Evolutionary conservation across 2,113 vertebrate species (phyloP).

Genomic region (Orthochromis malagaraziensis): DNA sequence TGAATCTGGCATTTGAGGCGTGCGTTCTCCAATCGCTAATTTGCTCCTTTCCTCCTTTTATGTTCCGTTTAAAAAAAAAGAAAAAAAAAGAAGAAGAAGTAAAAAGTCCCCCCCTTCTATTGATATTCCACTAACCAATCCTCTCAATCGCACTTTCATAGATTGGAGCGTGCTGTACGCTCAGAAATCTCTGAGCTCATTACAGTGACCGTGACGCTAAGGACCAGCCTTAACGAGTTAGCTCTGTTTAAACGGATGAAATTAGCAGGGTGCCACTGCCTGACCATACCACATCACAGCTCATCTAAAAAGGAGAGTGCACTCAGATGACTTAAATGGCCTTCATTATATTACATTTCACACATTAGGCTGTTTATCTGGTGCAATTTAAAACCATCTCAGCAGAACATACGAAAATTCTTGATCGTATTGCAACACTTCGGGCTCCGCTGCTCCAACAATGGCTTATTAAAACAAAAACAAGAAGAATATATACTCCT

Average conservation of each 20-base stretch:
- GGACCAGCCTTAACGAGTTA: slow-evolving; percentile 32
- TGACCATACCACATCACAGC: slow-evolving; percentile 7
- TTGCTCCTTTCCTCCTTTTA: background rate
- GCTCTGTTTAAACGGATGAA: slow-evolving; percentile 33
- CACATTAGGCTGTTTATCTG: background rate
- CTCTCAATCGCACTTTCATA: background rate
- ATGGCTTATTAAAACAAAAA: background rate
- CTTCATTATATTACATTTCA: slow-evolving; percentile 9
- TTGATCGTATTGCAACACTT: background rate
- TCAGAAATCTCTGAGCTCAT: slow-evolving; percentile 48
- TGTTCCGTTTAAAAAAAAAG: background rate
- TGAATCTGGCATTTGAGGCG: slow-evolving; percentile 29
- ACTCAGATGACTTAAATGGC: slow-evolving; percentile 1
- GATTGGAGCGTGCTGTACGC: background rate
- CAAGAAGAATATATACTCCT: background rate
- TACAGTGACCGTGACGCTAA: slow-evolving; percentile 12
- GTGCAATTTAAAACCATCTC: background rate
- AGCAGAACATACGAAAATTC: background rate
- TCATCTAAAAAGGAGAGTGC: slow-evolving; percentile 4
- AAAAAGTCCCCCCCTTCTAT: background rate
- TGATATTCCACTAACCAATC: background rate
- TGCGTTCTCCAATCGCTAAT: background rate
- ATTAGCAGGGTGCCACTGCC: slow-evolving; percentile 25
- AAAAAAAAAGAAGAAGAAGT: background rate
- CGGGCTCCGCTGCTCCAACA: background rate